Base-by-base conservation (phyloP, 2,797 vertebrate genomes). In the Discoglossus pictus region DNA sequence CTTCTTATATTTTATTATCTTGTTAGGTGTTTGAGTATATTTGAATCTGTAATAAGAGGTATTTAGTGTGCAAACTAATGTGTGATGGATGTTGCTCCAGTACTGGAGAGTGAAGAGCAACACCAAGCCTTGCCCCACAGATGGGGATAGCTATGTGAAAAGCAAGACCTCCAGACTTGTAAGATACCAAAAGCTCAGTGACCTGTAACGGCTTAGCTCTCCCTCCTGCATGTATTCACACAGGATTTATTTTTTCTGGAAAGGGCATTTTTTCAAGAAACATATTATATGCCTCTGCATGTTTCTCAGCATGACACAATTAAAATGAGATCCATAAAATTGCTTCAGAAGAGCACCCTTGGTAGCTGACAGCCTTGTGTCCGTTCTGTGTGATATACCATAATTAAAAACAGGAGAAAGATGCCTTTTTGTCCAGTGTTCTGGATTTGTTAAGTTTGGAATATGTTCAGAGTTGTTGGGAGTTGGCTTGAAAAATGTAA, bases 131-230 rank as follows among this genome's bases (percentile, higher is more conserved):
- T 75, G 42, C 73, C 76, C 65, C 58, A 40, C 4, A 38, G 40
- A 60, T 34, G 4, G 24, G 68, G 76, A 72, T 36, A 78, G 73
- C 77, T 81, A 79, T 20, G n/a, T 74, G 76, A 76, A 74, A 79
- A 39, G 46, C 61, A 43, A 72, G 78, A 78, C 68, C 51, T 72
- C 2, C 67, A 68, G 72, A 64, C 72, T 73, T 59, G 63, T 12
- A 20, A 73, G 75, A 78, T 78, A 78, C 50, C 34, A 47, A 68
- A 83, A 79, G 44, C 58, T 54, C 0, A 2, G 1, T 71, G 61
- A 69, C 74, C 74, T 82, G 44, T 54, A 64, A 61, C 42, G 80
- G 27, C 34, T 35, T 66, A 1, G 43, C 56, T 15, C 52, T 72
- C 71, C 61, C 65, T 82, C 76, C 72, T 77, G 64, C 44, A 17